Conservation (phyloP, 2,113 vertebrate species). For the Ellobius talpinus region DNA sequence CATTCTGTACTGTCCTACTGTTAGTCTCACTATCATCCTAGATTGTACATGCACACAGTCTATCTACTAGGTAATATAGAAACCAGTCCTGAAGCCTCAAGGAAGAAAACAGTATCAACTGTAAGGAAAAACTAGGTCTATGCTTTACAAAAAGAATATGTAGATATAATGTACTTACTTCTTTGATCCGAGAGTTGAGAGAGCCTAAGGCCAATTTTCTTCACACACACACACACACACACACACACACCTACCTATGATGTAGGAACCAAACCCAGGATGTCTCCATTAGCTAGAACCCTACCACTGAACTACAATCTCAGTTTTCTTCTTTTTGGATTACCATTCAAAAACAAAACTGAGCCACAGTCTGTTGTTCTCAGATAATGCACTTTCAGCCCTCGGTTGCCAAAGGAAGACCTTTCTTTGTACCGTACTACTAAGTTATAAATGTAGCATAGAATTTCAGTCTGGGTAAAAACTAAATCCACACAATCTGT, state of each 20-base stretch:
- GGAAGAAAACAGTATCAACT: neutral
- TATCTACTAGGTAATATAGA: neutral
- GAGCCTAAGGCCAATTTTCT: constrained; percentile 14
- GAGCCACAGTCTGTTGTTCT: neutral
- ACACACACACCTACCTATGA: neutral
- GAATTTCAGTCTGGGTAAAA: constrained; percentile 11
- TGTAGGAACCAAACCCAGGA: neutral
- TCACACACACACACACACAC: neutral
- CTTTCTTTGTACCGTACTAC: constrained; percentile 17
- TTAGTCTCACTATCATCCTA: neutral
- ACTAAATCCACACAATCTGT: neutral
- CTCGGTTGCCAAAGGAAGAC: constrained; percentile 19
- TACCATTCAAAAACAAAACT: neutral
- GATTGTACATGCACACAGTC: neutral
- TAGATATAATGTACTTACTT: neutral
- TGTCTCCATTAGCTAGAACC: neutral
- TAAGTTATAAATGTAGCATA: constrained; percentile 17
- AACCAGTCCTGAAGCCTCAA: neutral
- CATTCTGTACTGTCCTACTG: neutral
- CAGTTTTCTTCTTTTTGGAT: neutral
- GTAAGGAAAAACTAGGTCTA: neutral
- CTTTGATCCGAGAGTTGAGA: neutral
- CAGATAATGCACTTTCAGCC: constrained; percentile 40
- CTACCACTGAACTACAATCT: neutral
- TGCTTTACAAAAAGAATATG: neutral